Base-by-base conservation (phyloP, 1,140 invertebrate species). In the Ylistrum balloti region DNA sequence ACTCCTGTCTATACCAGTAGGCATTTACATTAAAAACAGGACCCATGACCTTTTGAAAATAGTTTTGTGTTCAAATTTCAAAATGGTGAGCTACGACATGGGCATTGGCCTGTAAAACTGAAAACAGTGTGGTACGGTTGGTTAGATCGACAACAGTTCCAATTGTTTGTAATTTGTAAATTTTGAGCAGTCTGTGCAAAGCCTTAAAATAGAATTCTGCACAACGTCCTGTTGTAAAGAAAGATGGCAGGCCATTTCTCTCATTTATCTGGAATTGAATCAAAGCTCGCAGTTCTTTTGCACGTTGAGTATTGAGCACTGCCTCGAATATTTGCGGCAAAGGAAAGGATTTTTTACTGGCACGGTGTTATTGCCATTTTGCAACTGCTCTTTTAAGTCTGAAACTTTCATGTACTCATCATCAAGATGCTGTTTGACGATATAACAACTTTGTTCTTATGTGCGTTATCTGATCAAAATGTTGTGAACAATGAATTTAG, bases 311-410 rank as follows among this genome's bases (percentile, higher is more conserved):
- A 90, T 38, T 92, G 88, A 2, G 85, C 33, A 74, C 89, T 90
- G 2, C 90, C 92, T 33, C 89, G 17, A 20, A 91, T 22, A 41
- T 10, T 56, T 38, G 90, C 88, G 33, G 89, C 89, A 85, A 91
- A 91, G 34, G 91, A 93, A 2, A 91, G 34, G 85, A 89, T 91
- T 87, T 91, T 92, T 88, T 93, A n/a, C 34, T 17, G 88, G 85
- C 88, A 92, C 34, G 13, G 86, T 89, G 33, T 45, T 86, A 86
- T 91, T 88, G n/a, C 90, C 85, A 88, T 86, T 91, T 88, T 92
- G 33, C 7, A 92, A 1, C 38, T 86, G 48, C 28, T 90, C 88
- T 87, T 86, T 90, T 20, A 91, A 33, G 11, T 92, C 92, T 28
- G 85, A 33, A 15, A 92, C 28, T 33, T 90, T 33, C 28, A 92